Conservation (phyloP, 2,888 invertebrate genomes). For the Cinara cedri region DNA sequence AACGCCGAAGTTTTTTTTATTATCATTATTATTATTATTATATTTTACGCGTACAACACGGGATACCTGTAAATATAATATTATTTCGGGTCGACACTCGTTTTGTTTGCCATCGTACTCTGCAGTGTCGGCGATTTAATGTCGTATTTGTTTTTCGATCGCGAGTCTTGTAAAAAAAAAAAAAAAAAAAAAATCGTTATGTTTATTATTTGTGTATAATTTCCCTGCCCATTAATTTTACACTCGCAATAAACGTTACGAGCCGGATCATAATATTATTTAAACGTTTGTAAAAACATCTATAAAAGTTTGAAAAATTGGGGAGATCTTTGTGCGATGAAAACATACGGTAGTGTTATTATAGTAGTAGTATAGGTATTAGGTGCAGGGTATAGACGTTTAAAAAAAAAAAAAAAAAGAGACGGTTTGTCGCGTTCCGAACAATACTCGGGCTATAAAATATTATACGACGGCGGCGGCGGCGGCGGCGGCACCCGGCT, state of each 20-base stretch:
- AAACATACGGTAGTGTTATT: slow-evolving; percentile 11
- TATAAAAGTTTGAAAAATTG: slow-evolving; percentile 32
- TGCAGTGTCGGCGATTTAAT: slow-evolving; percentile 5
- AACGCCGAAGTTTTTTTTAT: slow-evolving; percentile 1
- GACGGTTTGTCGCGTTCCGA: slow-evolving; percentile 39
- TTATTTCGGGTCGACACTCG: neutral
- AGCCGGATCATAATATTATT: slow-evolving; percentile 45
- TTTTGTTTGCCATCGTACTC: neutral
- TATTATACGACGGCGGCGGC: slow-evolving; percentile 44
- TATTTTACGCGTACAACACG: neutral
- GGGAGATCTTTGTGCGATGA: slow-evolving; percentile 41
- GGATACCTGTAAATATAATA: neutral
- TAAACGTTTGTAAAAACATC: slow-evolving; percentile 51
- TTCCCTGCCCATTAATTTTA: slow-evolving; percentile 11
- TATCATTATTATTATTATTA: too few relatives aligned
- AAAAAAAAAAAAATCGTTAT: neutral
- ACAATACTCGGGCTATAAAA: slow-evolving; percentile 45
- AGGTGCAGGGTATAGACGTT: slow-evolving; percentile 2
- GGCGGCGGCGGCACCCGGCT: neutral
- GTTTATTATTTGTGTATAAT: slow-evolving; percentile 29
- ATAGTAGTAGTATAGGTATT: too few relatives aligned
- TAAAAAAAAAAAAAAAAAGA: neutral
- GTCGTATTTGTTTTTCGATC: slow-evolving; percentile 32
- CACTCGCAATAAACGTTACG: slow-evolving; percentile 18
- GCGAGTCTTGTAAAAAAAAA: slow-evolving; percentile 10